Base-by-base conservation (phyloP, 2,797 vertebrate species). In the Clarias pachynema region DNA sequence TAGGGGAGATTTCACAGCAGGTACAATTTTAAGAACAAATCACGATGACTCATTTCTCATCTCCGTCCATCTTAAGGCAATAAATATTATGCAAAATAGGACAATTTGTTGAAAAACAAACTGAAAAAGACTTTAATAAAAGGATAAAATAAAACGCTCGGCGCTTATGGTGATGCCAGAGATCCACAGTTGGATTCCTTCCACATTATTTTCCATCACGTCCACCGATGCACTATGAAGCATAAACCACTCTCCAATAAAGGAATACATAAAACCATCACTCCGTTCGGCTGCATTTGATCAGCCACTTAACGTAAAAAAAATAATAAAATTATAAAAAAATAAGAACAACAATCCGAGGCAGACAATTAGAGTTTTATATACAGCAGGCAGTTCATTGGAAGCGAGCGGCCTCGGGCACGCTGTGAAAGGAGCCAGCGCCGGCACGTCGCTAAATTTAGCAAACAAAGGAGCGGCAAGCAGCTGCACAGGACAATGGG, bases 401-500 rank as follows among this genome's bases (percentile, higher is more conserved):
- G 70, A 66, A 73, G 57, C 40, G 18, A 44, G 68, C 18, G 5
- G 26, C 40, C 44, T 63, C 34, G 16, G 4, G 59, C 37, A 60
- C 5, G 18, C 59, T 84, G 65, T 87, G 62, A 93, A 92, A 92
- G 89, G 84, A 73, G 60, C 4, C 24, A 29, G 84, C 81, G 85
- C 82, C 82, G 85, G 53, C 87, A 88, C 60, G 29, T 26, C 68
- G 90, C 90, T 94, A 92, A 94, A 90, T 93, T 91, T 91, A 95
- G 87, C 89, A 49, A 80, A 89, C 91, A 93, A 92, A 92, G 82
- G 90, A 75, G 85, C 86, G 82, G 92, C 89, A 89, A 89, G 89
- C 92, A 94, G 94, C 93, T 93, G 92, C 80, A 70, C 34, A 77
- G 82, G 91, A 94, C 93, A 94, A 92, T 89, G 89, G 89, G 89